A percentile compares a stretch with the other conserved stretches of the same genome.
Evolutionary conservation across 2,797 vertebrate species (phyloP).

Genomic region (Nasua narica): DNA sequence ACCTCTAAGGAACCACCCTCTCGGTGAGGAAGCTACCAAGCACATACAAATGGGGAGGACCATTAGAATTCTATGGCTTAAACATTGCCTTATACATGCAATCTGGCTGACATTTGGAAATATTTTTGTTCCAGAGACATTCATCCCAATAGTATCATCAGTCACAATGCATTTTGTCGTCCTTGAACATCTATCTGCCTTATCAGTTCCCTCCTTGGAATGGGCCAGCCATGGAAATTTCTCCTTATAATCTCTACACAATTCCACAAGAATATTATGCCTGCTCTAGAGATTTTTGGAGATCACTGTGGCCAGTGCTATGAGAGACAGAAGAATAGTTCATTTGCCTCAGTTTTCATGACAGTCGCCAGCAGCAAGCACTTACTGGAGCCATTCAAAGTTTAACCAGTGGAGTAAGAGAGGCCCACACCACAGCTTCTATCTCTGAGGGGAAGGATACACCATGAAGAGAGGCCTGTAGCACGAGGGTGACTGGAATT

Average conservation of each 20-base stretch:
- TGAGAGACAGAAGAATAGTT: neutral
- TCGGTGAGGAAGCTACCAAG: neutral
- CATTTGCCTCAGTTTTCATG: neutral
- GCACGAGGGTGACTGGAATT: accelerated
- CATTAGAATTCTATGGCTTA: neutral
- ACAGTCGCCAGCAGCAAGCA: neutral
- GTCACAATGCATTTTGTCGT: neutral
- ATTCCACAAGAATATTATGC: neutral
- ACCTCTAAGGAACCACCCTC: neutral
- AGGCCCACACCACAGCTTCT: neutral
- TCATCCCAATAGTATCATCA: neutral
- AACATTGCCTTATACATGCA: neutral
- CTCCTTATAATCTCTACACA: neutral
- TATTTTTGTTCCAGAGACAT: neutral
- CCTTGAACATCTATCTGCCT: neutral
- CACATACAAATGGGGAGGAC: neutral
- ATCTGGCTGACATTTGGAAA: neutral
- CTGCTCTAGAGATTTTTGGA: neutral
- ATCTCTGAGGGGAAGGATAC: neutral
- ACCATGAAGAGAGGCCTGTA: neutral
- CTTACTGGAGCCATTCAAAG: neutral
- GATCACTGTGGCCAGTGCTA: neutral
- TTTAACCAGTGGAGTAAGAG: neutral
- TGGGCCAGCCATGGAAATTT: neutral
- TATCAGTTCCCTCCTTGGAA: neutral